Conservation (phyloP, 2,113 vertebrate species). For the Platichthys stellatus region DNA sequence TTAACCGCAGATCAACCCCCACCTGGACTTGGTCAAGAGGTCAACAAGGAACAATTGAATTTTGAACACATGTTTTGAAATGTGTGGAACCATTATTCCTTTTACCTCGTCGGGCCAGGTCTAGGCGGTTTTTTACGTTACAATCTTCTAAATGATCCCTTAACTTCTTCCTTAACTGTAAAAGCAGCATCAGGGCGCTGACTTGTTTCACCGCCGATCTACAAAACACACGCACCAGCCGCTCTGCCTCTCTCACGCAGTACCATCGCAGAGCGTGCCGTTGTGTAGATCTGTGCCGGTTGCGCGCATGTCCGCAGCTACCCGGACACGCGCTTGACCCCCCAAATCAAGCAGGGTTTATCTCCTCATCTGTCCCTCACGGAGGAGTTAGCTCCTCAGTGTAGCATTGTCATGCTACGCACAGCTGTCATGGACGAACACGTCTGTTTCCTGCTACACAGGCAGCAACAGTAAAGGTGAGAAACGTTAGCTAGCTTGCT, state of each 20-base stretch:
- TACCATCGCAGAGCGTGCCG: neutral
- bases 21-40: too few species aligned
- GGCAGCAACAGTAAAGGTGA: constrained; percentile 55
- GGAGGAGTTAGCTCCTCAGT: neutral
- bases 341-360: neutral
- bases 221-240: neutral
- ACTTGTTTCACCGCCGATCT: constrained; percentile 19
- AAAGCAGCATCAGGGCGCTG: too few species aligned
- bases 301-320: too few species aligned
- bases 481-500: neutral
- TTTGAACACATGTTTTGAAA: too few species aligned
- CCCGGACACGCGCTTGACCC: too few species aligned
- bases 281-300: neutral
- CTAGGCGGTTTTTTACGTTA: too few species aligned
- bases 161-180: too few species aligned
- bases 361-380: neutral
- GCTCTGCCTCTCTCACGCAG: accelerated
- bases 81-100: too few species aligned
- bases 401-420: neutral
- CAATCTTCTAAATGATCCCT: too few species aligned
- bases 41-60: too few species aligned
- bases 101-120: too few species aligned
- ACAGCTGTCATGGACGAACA: constrained; percentile 42
- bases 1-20: too few species aligned
- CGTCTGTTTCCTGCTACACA: neutral